Evolutionary conservation across 1,140 invertebrate genomes (phyloP), one percentile per base, ranked within the genome.

Genomic region (Calliphora vicina): DNA sequence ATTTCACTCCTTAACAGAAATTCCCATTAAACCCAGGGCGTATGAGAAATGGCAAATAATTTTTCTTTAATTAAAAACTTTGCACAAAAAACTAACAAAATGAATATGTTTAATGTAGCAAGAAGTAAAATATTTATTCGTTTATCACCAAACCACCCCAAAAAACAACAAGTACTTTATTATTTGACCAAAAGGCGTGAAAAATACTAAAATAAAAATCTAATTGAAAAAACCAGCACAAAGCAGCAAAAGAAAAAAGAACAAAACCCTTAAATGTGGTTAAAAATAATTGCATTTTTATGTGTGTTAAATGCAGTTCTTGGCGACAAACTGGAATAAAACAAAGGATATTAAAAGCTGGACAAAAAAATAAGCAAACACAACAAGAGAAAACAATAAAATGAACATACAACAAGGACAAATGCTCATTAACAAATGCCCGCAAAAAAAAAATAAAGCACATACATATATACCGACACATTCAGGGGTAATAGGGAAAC

Each of bases 211-310:
- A 67, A 67, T 23, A 67, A 67, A 20, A 67, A n/a, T 67, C 1
- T 23, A 23, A 23, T 23, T 67, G 10, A 67, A 67, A 67, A 23
- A 67, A 23, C 13, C 13, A 57, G 13, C 1, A 23, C 6, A 67
- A 23, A 20, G n/a, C n/a, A 23, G 20, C 57, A 67, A 67, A 0
- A 67, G 20, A 67, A 23, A 67, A 67, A 67, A 23, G 2, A 67
- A 4, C n/a, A n/a, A 67, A 17, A 67, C 57, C 57, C 57, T 67
- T 67, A 67, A 67, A 67, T 23, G 57, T 23, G 57, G n/a, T 67
- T 67, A 67, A 67, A 67, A 67, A 67, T 67, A 67, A 67, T 67
- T 23, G 57, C 57, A 67, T 67, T 67, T 57, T 67, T 67, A 67
- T 67, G 57, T 67, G 57, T 67, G 57, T 67, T 67, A 67, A 67